Evolutionary conservation across 53 echinoderm and acorn worm genomes (phyloP), one percentile per base, ranked within the genome.

Genomic region (Patiria pectinifera): DNA sequence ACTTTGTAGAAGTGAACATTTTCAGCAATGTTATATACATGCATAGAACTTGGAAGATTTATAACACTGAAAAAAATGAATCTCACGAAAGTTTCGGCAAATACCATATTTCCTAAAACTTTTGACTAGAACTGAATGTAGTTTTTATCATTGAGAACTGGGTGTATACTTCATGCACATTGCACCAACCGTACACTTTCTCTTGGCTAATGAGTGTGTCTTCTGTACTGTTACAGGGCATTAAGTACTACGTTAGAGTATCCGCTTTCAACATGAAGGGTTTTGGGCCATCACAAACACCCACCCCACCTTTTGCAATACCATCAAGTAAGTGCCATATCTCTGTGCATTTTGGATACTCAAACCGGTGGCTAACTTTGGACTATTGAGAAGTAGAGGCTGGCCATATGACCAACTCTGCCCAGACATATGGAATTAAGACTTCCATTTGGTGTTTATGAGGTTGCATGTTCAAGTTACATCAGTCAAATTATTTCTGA

Each of bases 201-300:
- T 74, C 9, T 74, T 74, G 19, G n/a, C 2, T 74, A 23, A 74
- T 22, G 6, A 4, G 24, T 6, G 10, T 23, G 9, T 23, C 9
- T 74, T 74, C 4, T 23, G 3, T 23, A 9, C 74, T 10, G 19
- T 10, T 23, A 1, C 93, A 97, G 96, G 97, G 97, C 69, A 87
- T 94, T 43, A 95, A 86, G 63, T 97, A 99, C 78, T 97, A 94
- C 78, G 96, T 99, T n/a, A 89, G 99, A 90, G 99, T 97, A 13
- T 99, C 99, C 78, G 99, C 99, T 1, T 99, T 99, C 86, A 99
- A 97, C 89, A 97, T 99, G 97, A 99, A 99, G 85, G 99, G 99
- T 26, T 99, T 99, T 84, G 99, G 99, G 14, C 96, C 97, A 13
- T 80, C 95, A 18, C 97, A 97, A 91, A 47, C 92, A 22, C 95